phyloP scores from a whole-genome alignment of 2,797 vertebrate species.

The Numenius phaeopus region DNA sequence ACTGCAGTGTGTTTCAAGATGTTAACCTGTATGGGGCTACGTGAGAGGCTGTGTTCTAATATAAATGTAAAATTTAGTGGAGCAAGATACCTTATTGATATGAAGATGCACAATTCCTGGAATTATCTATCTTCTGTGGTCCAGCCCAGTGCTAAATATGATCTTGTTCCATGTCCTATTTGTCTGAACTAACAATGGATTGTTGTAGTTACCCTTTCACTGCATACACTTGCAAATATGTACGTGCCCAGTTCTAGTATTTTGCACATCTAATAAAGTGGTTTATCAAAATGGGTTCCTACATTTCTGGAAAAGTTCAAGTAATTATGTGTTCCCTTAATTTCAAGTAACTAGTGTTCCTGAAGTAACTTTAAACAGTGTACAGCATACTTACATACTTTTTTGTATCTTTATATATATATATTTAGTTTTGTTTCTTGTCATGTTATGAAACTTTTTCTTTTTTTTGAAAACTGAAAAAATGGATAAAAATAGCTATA shows the following conservation, averaged over 20 bases:
- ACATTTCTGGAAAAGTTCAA: not conserved
- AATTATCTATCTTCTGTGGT: not conserved
- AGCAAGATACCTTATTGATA: not conserved
- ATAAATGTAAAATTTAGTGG: not conserved
- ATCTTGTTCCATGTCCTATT: not conserved
- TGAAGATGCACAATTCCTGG: not conserved
- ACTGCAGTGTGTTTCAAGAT: not conserved
- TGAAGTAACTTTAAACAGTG: not conserved
- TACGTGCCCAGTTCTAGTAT: not conserved
- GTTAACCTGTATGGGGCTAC: not conserved
- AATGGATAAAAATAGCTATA: not conserved
- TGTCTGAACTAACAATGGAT: not conserved
- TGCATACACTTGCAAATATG: not conserved
- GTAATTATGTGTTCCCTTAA: not conserved
- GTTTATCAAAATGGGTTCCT: not conserved
- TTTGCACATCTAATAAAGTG: not conserved
- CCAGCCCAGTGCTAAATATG: not conserved
- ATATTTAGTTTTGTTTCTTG: not conserved
- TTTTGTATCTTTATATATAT: not conserved
- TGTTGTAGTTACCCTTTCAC: not conserved
- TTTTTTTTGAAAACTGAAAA: not conserved
- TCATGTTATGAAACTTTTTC: not conserved
- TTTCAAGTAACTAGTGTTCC: not conserved
- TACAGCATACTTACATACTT: not conserved
- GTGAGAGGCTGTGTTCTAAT: not conserved